Evolutionary conservation across 1,140 invertebrate species (phyloP).

Genomic region (Drosophila setifemur): DNA sequence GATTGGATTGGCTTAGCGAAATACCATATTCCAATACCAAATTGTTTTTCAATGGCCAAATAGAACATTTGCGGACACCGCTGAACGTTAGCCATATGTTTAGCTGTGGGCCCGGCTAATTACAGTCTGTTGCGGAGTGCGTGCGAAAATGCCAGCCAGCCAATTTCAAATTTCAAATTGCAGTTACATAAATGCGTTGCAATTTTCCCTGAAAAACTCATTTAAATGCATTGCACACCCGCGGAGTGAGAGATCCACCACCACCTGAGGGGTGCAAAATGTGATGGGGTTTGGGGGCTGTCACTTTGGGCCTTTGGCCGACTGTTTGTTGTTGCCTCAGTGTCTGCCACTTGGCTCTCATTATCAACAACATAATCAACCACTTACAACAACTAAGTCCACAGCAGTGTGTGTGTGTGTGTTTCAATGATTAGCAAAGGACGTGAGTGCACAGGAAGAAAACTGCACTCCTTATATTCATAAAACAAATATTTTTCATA

Average conservation of each 20-base stretch:
- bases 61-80: background rate
- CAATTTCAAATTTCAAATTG: no score
- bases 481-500: no score
- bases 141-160: conserved; percentile 36
- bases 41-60: conserved; percentile 23
- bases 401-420: conserved; percentile 3
- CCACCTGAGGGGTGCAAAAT: conserved; percentile 8
- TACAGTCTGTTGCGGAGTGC: conserved; percentile 26
- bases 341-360: conserved; percentile 49
- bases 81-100: conserved; percentile 14
- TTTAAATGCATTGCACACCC: conserved; percentile 59
- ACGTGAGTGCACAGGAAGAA: background rate
- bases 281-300: background rate
- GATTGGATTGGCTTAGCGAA: conserved; percentile 37
- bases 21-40: background rate
- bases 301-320: conserved; percentile 15
- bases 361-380: conserved; percentile 75
- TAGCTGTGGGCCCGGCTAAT: conserved; percentile 37
- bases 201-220: conserved; percentile 43
- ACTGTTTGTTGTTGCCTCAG: conserved; percentile 18
- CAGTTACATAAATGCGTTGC: conserved; percentile 50
- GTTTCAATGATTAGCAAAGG: conserved; percentile 42
- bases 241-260: background rate
- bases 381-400: conserved; percentile 49
- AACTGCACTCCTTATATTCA: background rate